These are phyloP conservation scores for Ischnura elegans DNA, from an alignment of 2,888 invertebrate species.

Conservation along the genomic window DNA sequence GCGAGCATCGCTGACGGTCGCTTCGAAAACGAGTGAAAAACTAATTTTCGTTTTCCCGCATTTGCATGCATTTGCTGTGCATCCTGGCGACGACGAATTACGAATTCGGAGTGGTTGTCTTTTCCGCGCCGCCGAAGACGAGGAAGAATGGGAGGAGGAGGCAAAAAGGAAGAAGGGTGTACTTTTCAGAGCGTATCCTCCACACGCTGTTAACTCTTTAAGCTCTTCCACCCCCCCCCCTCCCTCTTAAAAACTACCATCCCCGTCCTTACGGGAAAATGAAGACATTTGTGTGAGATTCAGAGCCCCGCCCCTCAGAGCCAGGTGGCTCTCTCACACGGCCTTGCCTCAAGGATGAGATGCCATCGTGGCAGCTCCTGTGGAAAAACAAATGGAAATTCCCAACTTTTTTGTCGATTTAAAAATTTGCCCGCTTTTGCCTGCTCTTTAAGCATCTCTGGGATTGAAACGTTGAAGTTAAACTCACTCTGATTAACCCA, in stretches of 20 bases:
- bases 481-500: too few relatives aligned
- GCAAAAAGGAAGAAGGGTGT: neutral
- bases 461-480: too few relatives aligned
- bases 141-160: slow-evolving; percentile 15
- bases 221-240: neutral
- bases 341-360: too few relatives aligned
- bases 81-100: slow-evolving; percentile 18
- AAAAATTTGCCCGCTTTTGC: too few relatives aligned
- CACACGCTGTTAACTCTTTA: slow-evolving; percentile 47
- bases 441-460: too few relatives aligned
- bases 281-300: neutral
- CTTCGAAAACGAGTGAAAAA: neutral
- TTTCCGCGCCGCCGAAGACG: neutral
- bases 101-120: slow-evolving; percentile 2
- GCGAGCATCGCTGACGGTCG: neutral
- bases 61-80: neutral
- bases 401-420: too few relatives aligned
- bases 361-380: too few relatives aligned
- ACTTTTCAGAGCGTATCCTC: slow-evolving; percentile 52
- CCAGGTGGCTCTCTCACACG: neutral
- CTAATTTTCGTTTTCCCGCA: neutral
- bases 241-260: neutral
- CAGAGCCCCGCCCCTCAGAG: neutral
- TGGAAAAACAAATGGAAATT: too few relatives aligned
- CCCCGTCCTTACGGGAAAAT: slow-evolving; percentile 27